Evolutionary conservation across 2,797 vertebrate species (phyloP).

Genomic region (Girardinus metallicus): DNA sequence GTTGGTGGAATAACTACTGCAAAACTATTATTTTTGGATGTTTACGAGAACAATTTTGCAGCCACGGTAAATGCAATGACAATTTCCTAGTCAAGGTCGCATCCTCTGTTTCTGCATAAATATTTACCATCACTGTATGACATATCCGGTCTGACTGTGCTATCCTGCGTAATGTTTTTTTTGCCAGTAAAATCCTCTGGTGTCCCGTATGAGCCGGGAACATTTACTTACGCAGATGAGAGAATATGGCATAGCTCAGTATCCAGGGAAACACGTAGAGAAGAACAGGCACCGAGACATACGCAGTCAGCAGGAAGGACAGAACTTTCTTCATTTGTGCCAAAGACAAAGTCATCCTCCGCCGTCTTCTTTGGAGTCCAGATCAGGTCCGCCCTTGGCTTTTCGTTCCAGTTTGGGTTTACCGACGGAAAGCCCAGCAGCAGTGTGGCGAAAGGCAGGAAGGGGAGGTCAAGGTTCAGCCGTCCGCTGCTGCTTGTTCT

Average conservation of each 20-base stretch:
- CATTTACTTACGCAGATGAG: conserved; percentile 85
- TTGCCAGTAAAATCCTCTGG: not conserved
- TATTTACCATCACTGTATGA: not conserved
- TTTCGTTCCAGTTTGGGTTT: not conserved
- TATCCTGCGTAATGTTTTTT: no score
- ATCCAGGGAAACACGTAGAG: conserved; percentile 77
- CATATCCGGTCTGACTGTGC: not conserved
- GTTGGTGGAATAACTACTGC: not conserved
- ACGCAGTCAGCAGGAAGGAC: conserved; percentile 58
- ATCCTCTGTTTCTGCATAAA: not conserved
- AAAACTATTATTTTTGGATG: not conserved
- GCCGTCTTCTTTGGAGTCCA: not conserved
- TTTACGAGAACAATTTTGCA: not conserved
- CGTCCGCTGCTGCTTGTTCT: conserved; percentile 16
- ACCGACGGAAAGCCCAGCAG: not conserved
- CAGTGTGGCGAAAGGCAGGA: conserved; percentile 30
- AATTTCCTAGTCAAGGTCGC: not conserved
- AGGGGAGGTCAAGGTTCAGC: conserved; percentile 54
- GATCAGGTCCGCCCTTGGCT: not conserved
- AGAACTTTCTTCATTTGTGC: conserved; percentile 52
- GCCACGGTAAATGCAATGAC: not conserved
- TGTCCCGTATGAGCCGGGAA: not conserved
- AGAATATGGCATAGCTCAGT: conserved; percentile 79
- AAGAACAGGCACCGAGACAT: conserved; percentile 71
- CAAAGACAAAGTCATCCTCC: not conserved